Conservation (phyloP, 2,797 vertebrate species). For the Yasuhikotakia modesta region DNA sequence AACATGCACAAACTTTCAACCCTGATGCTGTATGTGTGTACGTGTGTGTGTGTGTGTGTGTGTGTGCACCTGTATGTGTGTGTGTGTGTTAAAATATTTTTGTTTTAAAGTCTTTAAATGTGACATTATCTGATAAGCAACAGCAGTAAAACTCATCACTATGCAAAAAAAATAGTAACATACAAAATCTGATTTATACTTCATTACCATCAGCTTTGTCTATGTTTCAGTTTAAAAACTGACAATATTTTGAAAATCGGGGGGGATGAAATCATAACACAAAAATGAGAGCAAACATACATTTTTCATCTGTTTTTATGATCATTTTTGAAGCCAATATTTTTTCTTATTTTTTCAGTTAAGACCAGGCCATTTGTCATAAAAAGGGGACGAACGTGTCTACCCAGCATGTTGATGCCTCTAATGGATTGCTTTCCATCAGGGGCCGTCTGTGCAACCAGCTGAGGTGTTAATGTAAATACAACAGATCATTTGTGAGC, state of each 20-base stretch:
- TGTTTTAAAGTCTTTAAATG: conserved; percentile 25
- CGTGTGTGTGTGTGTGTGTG: no score
- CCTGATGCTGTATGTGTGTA: conserved; percentile 29
- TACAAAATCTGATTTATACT: conserved; percentile 65
- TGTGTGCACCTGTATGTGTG: conserved; percentile 13
- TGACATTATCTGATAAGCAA: conserved; percentile 68
- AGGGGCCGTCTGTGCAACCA: conserved; percentile 78
- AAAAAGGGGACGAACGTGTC: conserved; percentile 41
- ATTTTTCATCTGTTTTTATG: conserved; percentile 17
- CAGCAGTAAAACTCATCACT: conserved; percentile 62
- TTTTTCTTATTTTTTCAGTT: conserved; percentile 15
- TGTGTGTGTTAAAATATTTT: not conserved
- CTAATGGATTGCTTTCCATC: conserved; percentile 75
- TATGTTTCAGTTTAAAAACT: not conserved
- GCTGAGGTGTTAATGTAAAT: conserved; percentile 86
- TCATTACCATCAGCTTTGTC: conserved; percentile 60
- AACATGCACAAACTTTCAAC: conserved; percentile 66
- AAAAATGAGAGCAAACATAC: not conserved
- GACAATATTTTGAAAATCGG: conserved; percentile 12
- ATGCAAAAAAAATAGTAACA: conserved; percentile 68
- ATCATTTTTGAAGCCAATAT: conserved; percentile 35
- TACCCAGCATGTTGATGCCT: conserved; percentile 65
- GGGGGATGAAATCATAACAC: not conserved
- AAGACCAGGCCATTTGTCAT: conserved; percentile 44
- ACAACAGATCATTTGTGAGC: conserved; percentile 83